Percentiles rank a stretch among this genome's conserved stretches.
Conservation (phyloP, 2,113 vertebrate species). For the Nycticebus coucang region DNA sequence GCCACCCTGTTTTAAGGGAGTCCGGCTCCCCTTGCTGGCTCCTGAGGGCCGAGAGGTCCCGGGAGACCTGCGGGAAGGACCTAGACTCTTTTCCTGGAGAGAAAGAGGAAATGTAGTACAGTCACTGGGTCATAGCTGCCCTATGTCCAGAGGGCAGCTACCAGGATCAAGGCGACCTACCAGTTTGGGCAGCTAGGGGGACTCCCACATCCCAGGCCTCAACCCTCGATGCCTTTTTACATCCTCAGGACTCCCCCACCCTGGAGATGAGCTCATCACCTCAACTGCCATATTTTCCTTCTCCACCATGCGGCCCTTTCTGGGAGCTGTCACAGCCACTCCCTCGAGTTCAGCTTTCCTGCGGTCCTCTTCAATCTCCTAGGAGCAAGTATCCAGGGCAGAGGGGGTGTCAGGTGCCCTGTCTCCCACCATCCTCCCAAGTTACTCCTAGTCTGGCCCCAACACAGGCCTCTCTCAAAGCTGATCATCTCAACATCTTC, state of each 20-base stretch:
- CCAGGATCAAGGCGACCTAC: background rate
- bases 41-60: constrained; percentile 53
- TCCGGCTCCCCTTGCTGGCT: constrained; percentile 34
- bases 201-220: background rate
- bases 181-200: background rate
- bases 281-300: constrained; percentile 89
- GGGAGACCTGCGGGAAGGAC: constrained; percentile 84
- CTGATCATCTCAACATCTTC: background rate
- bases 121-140: background rate
- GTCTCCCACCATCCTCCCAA: background rate
- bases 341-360: constrained; percentile 93
- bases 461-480: background rate
- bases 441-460: background rate
- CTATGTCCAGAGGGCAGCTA: background rate
- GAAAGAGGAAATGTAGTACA: background rate
- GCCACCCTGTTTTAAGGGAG: constrained; percentile 47
- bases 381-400: accelerated
- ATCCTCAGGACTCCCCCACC: background rate
- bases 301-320: constrained; percentile 86
- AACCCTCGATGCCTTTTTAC: background rate
- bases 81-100: constrained; percentile 86
- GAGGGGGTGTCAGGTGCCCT: background rate
- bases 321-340: constrained; percentile 88
- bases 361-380: constrained; percentile 97
- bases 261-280: constrained; percentile 82